Base-by-base conservation (phyloP, 2,113 vertebrate species). In the Ameiurus melas region DNA sequence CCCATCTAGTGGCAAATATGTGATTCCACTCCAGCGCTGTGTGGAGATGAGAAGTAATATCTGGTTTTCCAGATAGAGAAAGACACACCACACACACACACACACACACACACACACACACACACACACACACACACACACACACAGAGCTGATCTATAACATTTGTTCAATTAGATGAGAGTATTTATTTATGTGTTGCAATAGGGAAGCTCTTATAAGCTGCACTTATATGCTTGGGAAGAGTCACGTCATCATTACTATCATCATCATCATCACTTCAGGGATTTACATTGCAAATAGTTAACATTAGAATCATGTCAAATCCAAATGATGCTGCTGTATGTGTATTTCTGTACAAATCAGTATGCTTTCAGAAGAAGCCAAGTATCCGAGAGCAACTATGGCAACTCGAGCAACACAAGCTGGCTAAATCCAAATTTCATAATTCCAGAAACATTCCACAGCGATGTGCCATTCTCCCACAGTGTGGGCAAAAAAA, bases 1-100 rank as follows among this genome's bases (percentile, higher is more conserved):
- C 94, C 96, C 97, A 97, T 95, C 97, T 97, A 93, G 95, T 92
- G 97, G 93, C 90, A 97, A 92, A 95, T 95, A 97, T 96, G 95
- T 92, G 81, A 86, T 68, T 57, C 43, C 13, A 70, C 39, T 47
- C 25, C 19, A 47, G 17, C 10, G 33, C n/a, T 60, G 5, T 33
- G 58, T 43, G 4, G 4, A 68, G 33, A 80, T 51, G 70, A 58
- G 30, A 78, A 64, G 13, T 53, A 16, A 53, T 78, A 13, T 75
- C 53, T 83, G 33, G 39, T n/a, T 83, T 83, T 81, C 20, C 85
- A 68, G 19, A 68, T 1, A n/a, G 3, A 51, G 3, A 66, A 3
- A 55, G 12, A 27, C 62, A 64, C 22, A 39, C 36, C 25, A 64
- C 62, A 64, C 62, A 64, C 9, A 64, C 62, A 64, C 62, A 64